These are phyloP conservation scores for Napeogenes sylphis DNA, from an alignment of 2,888 invertebrate species.

Conservation along the genomic window DNA sequence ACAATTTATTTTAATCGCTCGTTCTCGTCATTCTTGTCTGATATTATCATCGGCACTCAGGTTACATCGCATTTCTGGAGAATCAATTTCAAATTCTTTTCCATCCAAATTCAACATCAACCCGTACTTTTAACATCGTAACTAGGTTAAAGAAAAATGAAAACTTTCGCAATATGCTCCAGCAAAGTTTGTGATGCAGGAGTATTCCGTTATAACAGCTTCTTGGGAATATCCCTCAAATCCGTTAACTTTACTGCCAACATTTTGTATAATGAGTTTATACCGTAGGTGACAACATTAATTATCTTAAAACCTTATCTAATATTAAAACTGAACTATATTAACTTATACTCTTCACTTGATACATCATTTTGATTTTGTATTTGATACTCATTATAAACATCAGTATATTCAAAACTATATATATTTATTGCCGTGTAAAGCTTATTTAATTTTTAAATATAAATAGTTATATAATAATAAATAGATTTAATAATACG, in stretches of 20 bases:
- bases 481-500: too few species aligned
- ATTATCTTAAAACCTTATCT: neutral
- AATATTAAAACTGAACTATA: too few species aligned
- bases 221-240: conserved; percentile 16
- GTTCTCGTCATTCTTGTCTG: neutral
- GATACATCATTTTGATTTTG: too few species aligned
- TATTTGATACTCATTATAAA: too few species aligned
- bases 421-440: too few species aligned
- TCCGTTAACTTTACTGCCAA: conserved; percentile 13
- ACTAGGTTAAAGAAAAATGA: conserved; percentile 71
- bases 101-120: conserved; percentile 49
- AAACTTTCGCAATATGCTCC: conserved; percentile 69
- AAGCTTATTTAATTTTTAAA: too few species aligned
- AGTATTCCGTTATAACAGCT: conserved; percentile 52
- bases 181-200: conserved; percentile 51
- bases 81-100: conserved; percentile 48
- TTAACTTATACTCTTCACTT: too few species aligned
- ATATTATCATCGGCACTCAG: conserved; percentile 6
- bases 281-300: conserved; percentile 2
- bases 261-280: conserved; percentile 9
- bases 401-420: too few species aligned
- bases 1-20: neutral
- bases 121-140: conserved; percentile 50
- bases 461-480: too few species aligned
- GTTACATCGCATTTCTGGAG: conserved; percentile 14